These are phyloP conservation scores for Lycia hirtaria DNA, from an alignment of 2,888 invertebrate genomes.

Conservation along the genomic window DNA sequence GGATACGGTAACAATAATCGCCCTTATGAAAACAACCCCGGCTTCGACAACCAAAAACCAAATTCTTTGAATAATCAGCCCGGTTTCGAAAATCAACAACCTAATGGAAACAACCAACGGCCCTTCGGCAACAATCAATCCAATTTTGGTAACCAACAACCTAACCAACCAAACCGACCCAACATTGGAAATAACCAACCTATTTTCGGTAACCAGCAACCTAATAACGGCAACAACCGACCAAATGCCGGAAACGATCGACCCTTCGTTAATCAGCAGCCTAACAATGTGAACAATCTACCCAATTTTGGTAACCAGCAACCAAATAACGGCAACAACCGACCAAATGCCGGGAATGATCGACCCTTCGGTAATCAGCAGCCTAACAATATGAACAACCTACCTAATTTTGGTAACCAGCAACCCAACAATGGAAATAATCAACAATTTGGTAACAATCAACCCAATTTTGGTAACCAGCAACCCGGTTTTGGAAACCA, in stretches of 20 bases:
- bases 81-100: slow-evolving; percentile 14
- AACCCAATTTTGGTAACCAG: slow-evolving; percentile 22
- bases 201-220: slow-evolving; percentile 10
- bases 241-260: slow-evolving; percentile 25
- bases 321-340: not conserved
- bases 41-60: slow-evolving; percentile 11
- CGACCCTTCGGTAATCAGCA: slow-evolving; percentile 7
- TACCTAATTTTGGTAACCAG: slow-evolving; percentile 9
- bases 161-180: slow-evolving; percentile 1
- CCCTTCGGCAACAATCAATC: slow-evolving; percentile 22
- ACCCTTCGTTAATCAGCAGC: slow-evolving; percentile 10
- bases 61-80: slow-evolving; percentile 10
- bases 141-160: slow-evolving; percentile 12
- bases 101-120: too few species aligned
- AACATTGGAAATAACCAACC: slow-evolving; percentile 9
- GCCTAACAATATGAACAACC: slow-evolving; percentile 22
- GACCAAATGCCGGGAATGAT: slow-evolving; percentile 13
- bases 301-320: slow-evolving; percentile 14
- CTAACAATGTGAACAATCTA: slow-evolving; percentile 3
- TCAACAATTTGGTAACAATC: slow-evolving; percentile 20
- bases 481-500: slow-evolving; percentile 15
- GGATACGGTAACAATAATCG: not conserved
- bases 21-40: slow-evolving; percentile 12
- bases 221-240: slow-evolving; percentile 7
- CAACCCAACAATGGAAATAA: slow-evolving; percentile 24